Conservation (phyloP, 2,113 vertebrate species). For the Nymphicus hollandicus region DNA sequence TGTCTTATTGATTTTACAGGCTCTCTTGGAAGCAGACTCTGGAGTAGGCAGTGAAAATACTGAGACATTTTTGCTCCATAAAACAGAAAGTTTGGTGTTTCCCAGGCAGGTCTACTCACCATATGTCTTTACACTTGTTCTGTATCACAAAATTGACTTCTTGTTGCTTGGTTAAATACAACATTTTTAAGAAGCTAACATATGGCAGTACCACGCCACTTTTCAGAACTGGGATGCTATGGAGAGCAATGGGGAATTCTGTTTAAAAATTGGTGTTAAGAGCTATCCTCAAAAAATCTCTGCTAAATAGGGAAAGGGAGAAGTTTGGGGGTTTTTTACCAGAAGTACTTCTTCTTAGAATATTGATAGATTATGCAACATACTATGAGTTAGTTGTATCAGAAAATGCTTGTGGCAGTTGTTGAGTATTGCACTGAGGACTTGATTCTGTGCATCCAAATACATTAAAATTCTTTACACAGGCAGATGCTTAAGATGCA, state of each 20-base stretch:
- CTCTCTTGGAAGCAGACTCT: constrained; percentile 10
- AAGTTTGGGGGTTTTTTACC: not conserved
- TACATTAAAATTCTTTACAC: constrained; percentile 15
- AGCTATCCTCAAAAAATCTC: not conserved
- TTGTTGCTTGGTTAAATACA: constrained; percentile 49
- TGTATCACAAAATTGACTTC: constrained; percentile 47
- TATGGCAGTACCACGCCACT: not conserved
- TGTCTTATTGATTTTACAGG: not conserved
- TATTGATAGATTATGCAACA: not conserved
- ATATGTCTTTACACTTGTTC: constrained; percentile 65
- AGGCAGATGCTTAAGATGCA: constrained; percentile 43
- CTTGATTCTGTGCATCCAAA: not conserved
- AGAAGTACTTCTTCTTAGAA: not conserved
- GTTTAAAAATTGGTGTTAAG: constrained; percentile 7
- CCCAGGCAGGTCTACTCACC: constrained; percentile 52
- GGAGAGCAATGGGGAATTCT: constrained; percentile 35
- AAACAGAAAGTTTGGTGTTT: constrained; percentile 42
- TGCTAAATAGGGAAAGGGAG: not conserved
- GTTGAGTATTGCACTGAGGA: not conserved
- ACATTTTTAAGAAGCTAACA: constrained; percentile 33
- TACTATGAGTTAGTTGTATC: not conserved
- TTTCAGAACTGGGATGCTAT: not conserved
- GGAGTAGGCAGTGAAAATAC: constrained; percentile 45
- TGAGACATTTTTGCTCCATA: not conserved
- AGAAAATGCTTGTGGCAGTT: not conserved